Percentiles rank a stretch among this genome's conserved stretches.
Evolutionary conservation across 2,888 invertebrate genomes (phyloP).

Genomic region (Acrobasis suavella): DNA sequence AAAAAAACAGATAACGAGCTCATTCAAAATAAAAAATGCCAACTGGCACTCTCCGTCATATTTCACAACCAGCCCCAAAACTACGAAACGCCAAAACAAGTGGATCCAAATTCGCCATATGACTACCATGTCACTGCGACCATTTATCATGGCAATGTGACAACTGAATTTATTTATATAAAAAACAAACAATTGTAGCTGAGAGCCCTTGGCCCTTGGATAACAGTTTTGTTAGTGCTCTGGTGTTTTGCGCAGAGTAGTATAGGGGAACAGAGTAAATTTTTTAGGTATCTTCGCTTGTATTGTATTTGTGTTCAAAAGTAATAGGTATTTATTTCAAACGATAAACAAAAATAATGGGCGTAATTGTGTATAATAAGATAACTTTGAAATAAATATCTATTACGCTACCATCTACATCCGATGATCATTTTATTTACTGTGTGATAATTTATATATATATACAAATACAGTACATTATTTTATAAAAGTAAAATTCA

Average conservation of each 20-base stretch:
- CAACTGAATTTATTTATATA: conserved; percentile 80
- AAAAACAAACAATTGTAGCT: conserved; percentile 74
- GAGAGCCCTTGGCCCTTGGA: conserved; percentile 63
- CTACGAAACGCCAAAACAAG: conserved; percentile 57
- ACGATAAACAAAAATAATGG: no score
- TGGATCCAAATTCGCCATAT: conserved; percentile 75
- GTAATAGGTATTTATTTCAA: no score
- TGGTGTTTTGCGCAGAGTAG: conserved; percentile 51
- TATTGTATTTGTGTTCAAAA: no score
- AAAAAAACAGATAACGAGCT: conserved; percentile 17
- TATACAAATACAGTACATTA: no score
- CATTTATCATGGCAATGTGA: conserved; percentile 79
- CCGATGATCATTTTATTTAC: no score
- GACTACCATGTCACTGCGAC: conserved; percentile 68
- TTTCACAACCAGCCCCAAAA: conserved; percentile 49
- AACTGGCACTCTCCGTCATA: conserved; percentile 36
- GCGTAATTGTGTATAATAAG: no score
- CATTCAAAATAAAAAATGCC: conserved; percentile 26
- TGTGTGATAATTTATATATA: no score
- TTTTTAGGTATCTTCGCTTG: not conserved
- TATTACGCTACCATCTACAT: no score
- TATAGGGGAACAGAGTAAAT: conserved; percentile 31
- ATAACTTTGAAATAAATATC: no score
- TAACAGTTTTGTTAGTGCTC: conserved; percentile 59
- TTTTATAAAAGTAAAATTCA: no score